Conservation (phyloP, 2,113 vertebrate genomes). For the Naja naja region DNA sequence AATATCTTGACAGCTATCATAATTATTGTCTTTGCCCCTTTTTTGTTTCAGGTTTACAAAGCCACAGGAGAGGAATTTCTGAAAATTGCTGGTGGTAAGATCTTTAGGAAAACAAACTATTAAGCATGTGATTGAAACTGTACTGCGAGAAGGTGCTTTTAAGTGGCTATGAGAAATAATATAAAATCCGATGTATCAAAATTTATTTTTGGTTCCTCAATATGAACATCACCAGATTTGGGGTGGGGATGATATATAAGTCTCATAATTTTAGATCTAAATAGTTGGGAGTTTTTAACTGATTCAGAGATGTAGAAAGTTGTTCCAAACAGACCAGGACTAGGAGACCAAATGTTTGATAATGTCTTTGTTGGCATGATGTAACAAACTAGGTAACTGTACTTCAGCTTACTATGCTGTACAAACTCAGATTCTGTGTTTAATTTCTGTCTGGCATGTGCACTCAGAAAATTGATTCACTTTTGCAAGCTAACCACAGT, state of each 20-base stretch:
- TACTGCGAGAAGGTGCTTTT: background rate
- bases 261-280: background rate
- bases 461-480: background rate
- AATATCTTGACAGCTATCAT: background rate
- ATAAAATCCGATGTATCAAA: background rate
- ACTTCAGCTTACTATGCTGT: background rate
- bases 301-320: background rate
- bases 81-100: conserved; percentile 96
- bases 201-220: background rate
- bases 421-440: background rate
- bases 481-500: background rate
- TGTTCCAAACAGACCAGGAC: background rate
- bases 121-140: background rate
- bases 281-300: background rate
- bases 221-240: too few relatives aligned
- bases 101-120: conserved; percentile 56
- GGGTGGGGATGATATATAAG: background rate
- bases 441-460: background rate
- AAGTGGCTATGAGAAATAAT: background rate
- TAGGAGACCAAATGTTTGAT: background rate
- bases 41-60: conserved; percentile 85
- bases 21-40: background rate
- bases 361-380: background rate
- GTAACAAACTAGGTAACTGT: background rate
- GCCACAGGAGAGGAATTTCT: conserved; percentile 94